Evolutionary conservation across 2,797 vertebrate genomes (phyloP), one percentile per base, ranked within the genome.

Genomic region (Spondyliosoma cantharus): DNA sequence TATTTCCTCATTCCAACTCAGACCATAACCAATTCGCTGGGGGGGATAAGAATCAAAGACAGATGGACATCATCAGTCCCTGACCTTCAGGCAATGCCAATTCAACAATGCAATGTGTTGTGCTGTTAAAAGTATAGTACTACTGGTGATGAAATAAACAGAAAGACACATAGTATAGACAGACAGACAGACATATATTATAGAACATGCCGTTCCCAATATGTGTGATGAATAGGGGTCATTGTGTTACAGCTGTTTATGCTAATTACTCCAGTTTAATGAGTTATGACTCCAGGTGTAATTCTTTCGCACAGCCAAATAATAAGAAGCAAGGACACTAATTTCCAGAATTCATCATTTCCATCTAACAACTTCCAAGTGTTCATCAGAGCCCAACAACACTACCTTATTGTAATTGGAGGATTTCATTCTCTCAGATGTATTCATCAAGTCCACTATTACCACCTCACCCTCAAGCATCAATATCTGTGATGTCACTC

Each of bases 201-300:
- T 89, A 81, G 87, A 92, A 89, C 83, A 83, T 63, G 78, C 79
- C 76, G 79, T 83, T 88, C 80, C 80, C 80, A 89, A 92, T 92
- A 93, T 90, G 67, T 88, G 91, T 94, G 92, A 95, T 93, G 86
- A 95, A 95, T 93, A 90, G 87, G 91, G 91, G 92, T 94, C 93
- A 95, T 90, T 81, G 87, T 92, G 91, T 91, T 93, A 93, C 92
- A 93, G 92, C 90, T 93, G 93, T 92, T 93, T 85, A 87, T 93
- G 91, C 93, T 94, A 94, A 95, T 95, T 93, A 92, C 90, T 88
- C 86, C 68, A 80, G 89, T 93, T 94, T 93, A 93, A 93, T 91
- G 91, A 93, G 89, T 93, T 93, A 93, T 93, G 92, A 93, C 90
- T 93, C 84, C 85, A 89, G 87, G 87, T 90, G 84, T 86, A 91